phyloP scores from a whole-genome alignment of 64 coral and sea anemone genomes.

The Stylophora pistillata region DNA sequence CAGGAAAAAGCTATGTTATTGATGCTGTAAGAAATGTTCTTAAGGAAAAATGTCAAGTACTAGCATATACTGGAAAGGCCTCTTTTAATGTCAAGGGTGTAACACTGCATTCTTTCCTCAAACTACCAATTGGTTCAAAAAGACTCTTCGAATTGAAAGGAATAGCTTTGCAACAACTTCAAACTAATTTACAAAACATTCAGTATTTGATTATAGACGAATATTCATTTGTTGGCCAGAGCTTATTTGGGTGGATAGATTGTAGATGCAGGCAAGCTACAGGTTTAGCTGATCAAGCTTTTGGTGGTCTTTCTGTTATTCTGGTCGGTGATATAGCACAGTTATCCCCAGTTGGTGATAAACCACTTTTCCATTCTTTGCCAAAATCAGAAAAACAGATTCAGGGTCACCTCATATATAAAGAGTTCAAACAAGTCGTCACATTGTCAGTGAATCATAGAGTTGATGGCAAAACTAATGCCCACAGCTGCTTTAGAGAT shows the following conservation, averaged over 20 bases:
- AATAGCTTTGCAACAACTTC: conserved; percentile 5
- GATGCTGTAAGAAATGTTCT: neutral
- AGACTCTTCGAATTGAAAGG: conserved; percentile 22
- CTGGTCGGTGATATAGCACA: conserved; percentile 51
- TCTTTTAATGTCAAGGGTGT: conserved; percentile 55
- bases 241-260: neutral
- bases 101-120: conserved; percentile 49
- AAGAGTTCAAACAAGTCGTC: conserved; percentile 54
- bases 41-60: conserved; percentile 17
- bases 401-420: conserved; percentile 45
- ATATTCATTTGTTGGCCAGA: conserved; percentile 60
- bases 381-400: conserved; percentile 27
- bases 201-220: conserved; percentile 58
- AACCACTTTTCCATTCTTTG: conserved; percentile 43
- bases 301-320: conserved; percentile 56
- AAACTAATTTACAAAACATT: conserved; percentile 36
- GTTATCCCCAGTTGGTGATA: conserved; percentile 53
- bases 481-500: conserved; percentile 45
- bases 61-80: conserved; percentile 54
- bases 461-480: conserved; percentile 34
- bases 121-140: conserved; percentile 37
- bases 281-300: conserved; percentile 26
- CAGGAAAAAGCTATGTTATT: too few relatives aligned
- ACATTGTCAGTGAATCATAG: conserved; percentile 61
- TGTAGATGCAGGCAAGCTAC: conserved; percentile 51